These are phyloP conservation scores for Hesperia comma DNA, from an alignment of 2,888 invertebrate genomes.

Conservation along the genomic window DNA sequence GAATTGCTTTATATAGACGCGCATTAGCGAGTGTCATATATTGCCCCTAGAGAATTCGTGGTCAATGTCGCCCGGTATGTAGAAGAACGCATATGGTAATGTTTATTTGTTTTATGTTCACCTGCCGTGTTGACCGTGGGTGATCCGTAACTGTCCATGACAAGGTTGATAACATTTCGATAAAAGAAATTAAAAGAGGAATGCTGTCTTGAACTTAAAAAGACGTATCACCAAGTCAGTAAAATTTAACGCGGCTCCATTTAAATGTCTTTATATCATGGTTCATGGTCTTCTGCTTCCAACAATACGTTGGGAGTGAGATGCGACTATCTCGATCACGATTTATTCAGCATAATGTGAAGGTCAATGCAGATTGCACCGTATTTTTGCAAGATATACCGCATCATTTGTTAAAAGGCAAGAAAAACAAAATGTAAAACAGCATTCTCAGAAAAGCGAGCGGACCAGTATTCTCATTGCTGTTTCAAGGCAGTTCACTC, in stretches of 20 bases:
- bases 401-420: slow-evolving; percentile 45
- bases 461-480: slow-evolving; percentile 67
- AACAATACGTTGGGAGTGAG: slow-evolving; percentile 53
- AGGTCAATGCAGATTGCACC: slow-evolving; percentile 55
- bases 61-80: slow-evolving; percentile 63
- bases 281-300: slow-evolving; percentile 50
- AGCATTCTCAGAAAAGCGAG: slow-evolving; percentile 67
- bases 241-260: background rate
- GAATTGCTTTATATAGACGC: slow-evolving; percentile 46
- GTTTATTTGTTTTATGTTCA: slow-evolving; percentile 53
- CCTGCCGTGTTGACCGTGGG: slow-evolving; percentile 8
- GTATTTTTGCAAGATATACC: slow-evolving; percentile 54
- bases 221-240: background rate
- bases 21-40: slow-evolving; percentile 39
- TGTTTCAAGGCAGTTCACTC: slow-evolving; percentile 77
- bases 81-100: slow-evolving; percentile 66
- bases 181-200: background rate
- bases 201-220: background rate
- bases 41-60: slow-evolving; percentile 52
- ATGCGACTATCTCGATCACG: slow-evolving; percentile 52
- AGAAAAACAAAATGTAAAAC: slow-evolving; percentile 59
- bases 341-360: slow-evolving; percentile 46
- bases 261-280: slow-evolving; percentile 2
- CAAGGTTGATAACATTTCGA: slow-evolving; percentile 5
- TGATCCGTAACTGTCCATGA: background rate